Percentiles rank a stretch among this genome's conserved stretches.
Evolutionary conservation across 2,113 vertebrate species (phyloP).

Genomic region (Cacatua alba): DNA sequence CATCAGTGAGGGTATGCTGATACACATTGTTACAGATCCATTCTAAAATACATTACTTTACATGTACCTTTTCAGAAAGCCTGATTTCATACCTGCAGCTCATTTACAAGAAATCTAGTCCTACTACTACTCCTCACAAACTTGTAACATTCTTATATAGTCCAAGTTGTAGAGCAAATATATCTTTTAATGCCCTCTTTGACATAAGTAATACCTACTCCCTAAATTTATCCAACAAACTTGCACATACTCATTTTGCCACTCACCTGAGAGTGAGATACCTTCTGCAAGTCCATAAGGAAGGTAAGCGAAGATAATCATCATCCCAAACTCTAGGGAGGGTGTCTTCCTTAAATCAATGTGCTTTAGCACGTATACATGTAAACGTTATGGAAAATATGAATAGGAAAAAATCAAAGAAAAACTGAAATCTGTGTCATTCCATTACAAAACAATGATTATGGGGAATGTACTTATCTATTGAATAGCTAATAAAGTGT

Average conservation of each 20-base stretch:
- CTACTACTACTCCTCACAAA: background rate
- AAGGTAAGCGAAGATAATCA: conserved; percentile 99
- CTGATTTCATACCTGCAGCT: background rate
- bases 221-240: background rate
- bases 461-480: background rate
- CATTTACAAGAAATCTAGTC: background rate
- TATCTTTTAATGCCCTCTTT: background rate
- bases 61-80: background rate
- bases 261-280: conserved; percentile 93
- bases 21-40: background rate
- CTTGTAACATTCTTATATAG: background rate
- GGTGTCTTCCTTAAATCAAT: conserved; percentile 96
- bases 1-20: background rate
- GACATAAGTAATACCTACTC: background rate
- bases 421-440: background rate
- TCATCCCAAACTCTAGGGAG: conserved; percentile 97
- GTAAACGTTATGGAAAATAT: conserved; percentile 54
- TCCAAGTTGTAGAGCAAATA: background rate
- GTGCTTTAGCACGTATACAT: conserved; percentile 87
- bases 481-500: background rate
- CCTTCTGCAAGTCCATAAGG: conserved; percentile 96
- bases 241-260: background rate
- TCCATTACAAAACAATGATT: background rate
- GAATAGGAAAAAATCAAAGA: background rate
- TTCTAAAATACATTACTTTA: background rate